These are phyloP conservation scores for Propsilocerus akamusi DNA, from an alignment of 1,140 invertebrate species.

Conservation along the genomic window DNA sequence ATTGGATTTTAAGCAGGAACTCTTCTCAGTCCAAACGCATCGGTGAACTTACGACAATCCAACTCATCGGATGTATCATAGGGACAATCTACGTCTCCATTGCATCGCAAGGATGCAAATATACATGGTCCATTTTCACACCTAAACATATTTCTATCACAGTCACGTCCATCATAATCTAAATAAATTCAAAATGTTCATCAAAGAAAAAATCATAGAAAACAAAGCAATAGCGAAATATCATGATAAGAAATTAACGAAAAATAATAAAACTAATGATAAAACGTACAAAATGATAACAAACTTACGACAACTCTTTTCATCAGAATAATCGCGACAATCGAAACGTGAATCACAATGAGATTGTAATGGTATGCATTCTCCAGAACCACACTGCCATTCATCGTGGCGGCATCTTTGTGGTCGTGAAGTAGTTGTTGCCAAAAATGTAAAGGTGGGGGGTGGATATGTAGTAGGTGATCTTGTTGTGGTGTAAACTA, in stretches of 20 bases:
- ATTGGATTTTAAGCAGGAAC: slow-evolving; percentile 5
- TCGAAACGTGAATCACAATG: slow-evolving; percentile 44
- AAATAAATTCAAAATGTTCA: neutral
- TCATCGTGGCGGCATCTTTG: slow-evolving; percentile 25
- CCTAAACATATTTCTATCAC: slow-evolving; percentile 27
- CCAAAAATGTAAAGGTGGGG: neutral
- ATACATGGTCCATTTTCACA: slow-evolving; percentile 53
- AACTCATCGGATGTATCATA: slow-evolving; percentile 44
- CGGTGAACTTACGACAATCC: slow-evolving; percentile 26
- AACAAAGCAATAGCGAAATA: neutral
- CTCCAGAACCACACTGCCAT: slow-evolving; percentile 29
- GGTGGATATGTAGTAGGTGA: neutral
- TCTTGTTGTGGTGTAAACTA: neutral
- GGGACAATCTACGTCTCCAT: slow-evolving; percentile 42
- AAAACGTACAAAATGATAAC: slow-evolving; percentile 5
- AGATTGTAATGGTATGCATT: slow-evolving; percentile 28
- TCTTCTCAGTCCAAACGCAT: slow-evolving; percentile 19
- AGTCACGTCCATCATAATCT: slow-evolving; percentile 10
- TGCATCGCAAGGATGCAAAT: slow-evolving; percentile 29
- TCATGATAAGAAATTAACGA: neutral
- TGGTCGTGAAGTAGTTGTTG: slow-evolving; percentile 10
- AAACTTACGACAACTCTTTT: slow-evolving; percentile 40
- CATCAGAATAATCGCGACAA: slow-evolving; percentile 54
- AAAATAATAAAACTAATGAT: neutral
- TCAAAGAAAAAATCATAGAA: neutral